Evolutionary conservation across 92 coral and sea anemone genomes (phyloP), one percentile per base, ranked within the genome.

Genomic region (Umimayanthus kanabou): DNA sequence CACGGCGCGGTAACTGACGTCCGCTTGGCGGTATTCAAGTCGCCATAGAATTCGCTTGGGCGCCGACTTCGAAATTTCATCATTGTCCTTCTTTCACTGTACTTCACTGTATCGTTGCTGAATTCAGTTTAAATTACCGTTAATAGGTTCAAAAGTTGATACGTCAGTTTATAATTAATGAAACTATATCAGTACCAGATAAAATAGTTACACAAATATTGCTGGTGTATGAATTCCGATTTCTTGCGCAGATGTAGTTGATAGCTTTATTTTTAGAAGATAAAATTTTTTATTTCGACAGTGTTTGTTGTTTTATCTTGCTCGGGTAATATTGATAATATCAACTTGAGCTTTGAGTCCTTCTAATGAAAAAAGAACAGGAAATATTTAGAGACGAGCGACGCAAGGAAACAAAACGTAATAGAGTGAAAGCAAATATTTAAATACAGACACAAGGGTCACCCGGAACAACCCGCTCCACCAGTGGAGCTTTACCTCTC

Each of bases 91-190:
- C n/a, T 25, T 25, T 83, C 39, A 26, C 67, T 26, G 45, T 43
- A n/a, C 14, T 25, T 83, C 39, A 26, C 67, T 26, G 45, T 43
- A n/a, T 14, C 30, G 26, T 72, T 25, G 40, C 61, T 20, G 33
- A 69, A 69, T 70, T 70, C 37, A 33, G 37, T 82, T 69, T n/a
- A 53, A 39, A 29, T 43, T 25, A 70, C 37, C 4, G 8, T 67
- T 67, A 42, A 42, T 43, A 83, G 73, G 87, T 83, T 83, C 78
- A 81, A 83, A 83, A 83, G 87, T 83, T 83, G 87, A 69, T 26
- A 45, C 22, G 78, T 43, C n/a, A n/a, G n/a, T 83, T 29, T 18
- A 83, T 83, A 69, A 83, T 83, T 83, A n/a, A 83, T 83, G 77
- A 45, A 57, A 55, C 26, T 45, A 0, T 30, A 18, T 33, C 50